Percentiles rank a stretch among this genome's conserved stretches.
Evolutionary conservation across 2,113 vertebrate genomes (phyloP).

Genomic region (Saguinus midas): DNA sequence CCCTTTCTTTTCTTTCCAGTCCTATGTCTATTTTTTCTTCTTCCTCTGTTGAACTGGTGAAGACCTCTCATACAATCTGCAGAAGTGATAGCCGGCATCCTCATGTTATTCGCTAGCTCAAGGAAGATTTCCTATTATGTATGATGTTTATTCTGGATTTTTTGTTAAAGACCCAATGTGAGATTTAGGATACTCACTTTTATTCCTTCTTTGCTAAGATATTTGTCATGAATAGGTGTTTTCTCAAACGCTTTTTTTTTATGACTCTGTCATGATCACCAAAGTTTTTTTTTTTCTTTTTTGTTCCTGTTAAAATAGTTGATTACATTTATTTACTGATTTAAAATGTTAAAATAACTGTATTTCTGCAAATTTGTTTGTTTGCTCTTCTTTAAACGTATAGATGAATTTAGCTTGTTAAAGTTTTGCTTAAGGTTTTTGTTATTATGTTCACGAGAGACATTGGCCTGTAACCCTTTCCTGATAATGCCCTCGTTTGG

Average conservation of each 20-base stretch:
- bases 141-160: not conserved
- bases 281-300: not conserved
- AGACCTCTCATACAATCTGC: not conserved
- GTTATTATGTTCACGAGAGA: not conserved
- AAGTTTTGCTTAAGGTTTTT: not conserved
- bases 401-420: not conserved
- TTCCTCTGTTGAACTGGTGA: not conserved
- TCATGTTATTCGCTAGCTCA: not conserved
- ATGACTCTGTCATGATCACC: not conserved
- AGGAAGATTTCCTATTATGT: not conserved
- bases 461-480: not conserved
- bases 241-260: not conserved
- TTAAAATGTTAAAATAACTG: not conserved
- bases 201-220: not conserved
- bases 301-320: not conserved
- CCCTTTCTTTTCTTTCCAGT: not conserved
- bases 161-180: not conserved
- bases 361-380: not conserved
- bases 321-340: not conserved
- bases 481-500: not conserved
- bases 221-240: not conserved
- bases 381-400: conserved; percentile 13
- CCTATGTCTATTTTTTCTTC: not conserved
- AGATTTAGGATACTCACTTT: not conserved
- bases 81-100: not conserved